Evolutionary conservation across 2,888 invertebrate species (phyloP), one percentile per base, ranked within the genome.

Genomic region (Tryphoninae sp.): DNA sequence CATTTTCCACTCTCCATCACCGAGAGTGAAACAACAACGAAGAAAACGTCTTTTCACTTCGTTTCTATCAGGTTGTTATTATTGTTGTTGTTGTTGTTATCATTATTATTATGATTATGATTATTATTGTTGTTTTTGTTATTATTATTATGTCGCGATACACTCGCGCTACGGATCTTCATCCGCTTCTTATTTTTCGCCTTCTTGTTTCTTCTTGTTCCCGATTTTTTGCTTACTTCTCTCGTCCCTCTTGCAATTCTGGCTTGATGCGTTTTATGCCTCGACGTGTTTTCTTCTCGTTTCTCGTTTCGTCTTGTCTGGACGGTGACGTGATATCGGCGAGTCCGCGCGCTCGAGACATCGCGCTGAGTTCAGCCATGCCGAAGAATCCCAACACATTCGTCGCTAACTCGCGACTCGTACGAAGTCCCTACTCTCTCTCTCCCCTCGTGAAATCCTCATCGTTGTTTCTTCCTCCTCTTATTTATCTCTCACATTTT

Each of bases 1-100:
- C 78, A 77, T 77, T 81, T 78, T 78, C 81, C 74, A 69, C 71
- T 81, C 74, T 72, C 74, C 81, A 65, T 81, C 79, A 68, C 23
- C 33, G 62, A 64, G 67, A 64, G 45, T 26, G 26, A 49, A 49
- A 26, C 9, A 59, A 9, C n/a, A 13, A 55, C 59, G 16, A 16
- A 59, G 42, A 55, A 6, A 19, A 1, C 55, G 33, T 59, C 67
- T 59, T 19, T n/a, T 75, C 64, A 71, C 62, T 16, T 42, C 45
- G 7, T 69, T 19, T 55, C 13, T 16, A 6, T 19, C 51, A 59
- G 53, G 55, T 22, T 68, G 64, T 81, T 81, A n/a, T n/a, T n/a
- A n/a, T n/a, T 19, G 19, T 19, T 19, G 19, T 19, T 19, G 19
- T 19, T 19, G 0, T 19, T 19, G 1, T 19, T 19, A 19, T 19